Percentiles rank a stretch among this genome's conserved stretches.
Conservation (phyloP, 2,888 invertebrate species). For the Drosophila buzzatii region DNA sequence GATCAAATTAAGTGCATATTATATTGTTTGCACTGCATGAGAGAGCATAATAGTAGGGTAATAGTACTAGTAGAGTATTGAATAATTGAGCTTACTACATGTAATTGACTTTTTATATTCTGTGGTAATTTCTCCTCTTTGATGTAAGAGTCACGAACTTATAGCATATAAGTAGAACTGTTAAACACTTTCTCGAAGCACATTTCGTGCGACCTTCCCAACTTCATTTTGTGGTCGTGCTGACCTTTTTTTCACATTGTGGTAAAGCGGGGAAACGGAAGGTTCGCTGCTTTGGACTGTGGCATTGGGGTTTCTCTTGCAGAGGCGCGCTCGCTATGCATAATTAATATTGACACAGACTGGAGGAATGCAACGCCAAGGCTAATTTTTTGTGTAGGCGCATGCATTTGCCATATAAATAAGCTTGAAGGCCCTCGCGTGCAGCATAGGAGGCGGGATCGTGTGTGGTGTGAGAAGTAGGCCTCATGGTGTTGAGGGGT, state of each 20-base stretch:
- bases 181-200: constrained; percentile 30
- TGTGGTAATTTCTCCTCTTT: constrained; percentile 3
- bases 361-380: constrained; percentile 69
- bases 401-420: constrained; percentile 72
- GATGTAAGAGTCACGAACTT: constrained; percentile 13
- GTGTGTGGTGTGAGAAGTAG: neutral
- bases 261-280: no score
- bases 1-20: no score
- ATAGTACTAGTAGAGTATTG: no score
- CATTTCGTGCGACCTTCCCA: constrained; percentile 27
- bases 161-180: constrained; percentile 22
- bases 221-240: constrained; percentile 39
- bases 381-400: constrained; percentile 68
- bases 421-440: constrained; percentile 61
- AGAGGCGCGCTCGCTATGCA: constrained; percentile 43
- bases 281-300: neutral
- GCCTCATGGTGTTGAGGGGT: constrained; percentile 12
- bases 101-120: neutral
- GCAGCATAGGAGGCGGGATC: neutral
- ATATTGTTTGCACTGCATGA: no score
- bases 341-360: constrained; percentile 76
- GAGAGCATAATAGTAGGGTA: no score
- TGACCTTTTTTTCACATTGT: constrained; percentile 22
- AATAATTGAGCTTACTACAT: neutral
- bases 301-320: constrained; percentile 7